These are phyloP conservation scores for Aricia artaxerxes DNA, from an alignment of 2,888 invertebrate species.

Conservation along the genomic window DNA sequence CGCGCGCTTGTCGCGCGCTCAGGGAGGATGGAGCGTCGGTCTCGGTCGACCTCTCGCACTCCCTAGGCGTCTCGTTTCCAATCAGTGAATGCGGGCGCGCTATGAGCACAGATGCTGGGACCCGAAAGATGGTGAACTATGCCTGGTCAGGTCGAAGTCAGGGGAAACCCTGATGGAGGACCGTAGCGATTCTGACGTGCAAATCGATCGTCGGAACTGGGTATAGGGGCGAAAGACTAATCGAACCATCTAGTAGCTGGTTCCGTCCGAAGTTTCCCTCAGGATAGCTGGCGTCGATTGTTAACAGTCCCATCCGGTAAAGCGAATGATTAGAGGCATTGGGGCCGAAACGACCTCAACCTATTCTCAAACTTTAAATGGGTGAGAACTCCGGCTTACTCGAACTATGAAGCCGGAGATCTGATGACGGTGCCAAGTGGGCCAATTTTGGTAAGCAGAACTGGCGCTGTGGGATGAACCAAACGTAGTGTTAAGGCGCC, in stretches of 20 bases:
- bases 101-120: constrained; percentile 84
- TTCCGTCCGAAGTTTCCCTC: constrained; percentile 88
- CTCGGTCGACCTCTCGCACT: constrained; percentile 44
- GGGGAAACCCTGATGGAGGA: constrained; percentile 86
- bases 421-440: constrained; percentile 79
- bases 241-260: constrained; percentile 90
- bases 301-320: constrained; percentile 84
- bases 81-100: constrained; percentile 69
- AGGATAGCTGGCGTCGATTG: constrained; percentile 85
- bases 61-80: too few relatives aligned
- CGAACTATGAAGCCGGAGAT: constrained; percentile 82
- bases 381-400: constrained; percentile 76
- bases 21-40: constrained; percentile 58
- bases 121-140: constrained; percentile 88
- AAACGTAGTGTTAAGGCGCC: constrained; percentile 86
- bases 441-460: constrained; percentile 89
- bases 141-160: constrained; percentile 85
- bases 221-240: constrained; percentile 87
- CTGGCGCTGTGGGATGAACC: constrained; percentile 90
- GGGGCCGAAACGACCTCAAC: constrained; percentile 82
- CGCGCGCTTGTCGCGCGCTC: constrained; percentile 53
- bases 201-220: constrained; percentile 89
- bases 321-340: constrained; percentile 88
- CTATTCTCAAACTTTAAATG: constrained; percentile 11
- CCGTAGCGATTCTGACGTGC: constrained; percentile 82